phyloP scores from a whole-genome alignment of 2,113 vertebrate genomes.

The Siphamia tubifer region DNA sequence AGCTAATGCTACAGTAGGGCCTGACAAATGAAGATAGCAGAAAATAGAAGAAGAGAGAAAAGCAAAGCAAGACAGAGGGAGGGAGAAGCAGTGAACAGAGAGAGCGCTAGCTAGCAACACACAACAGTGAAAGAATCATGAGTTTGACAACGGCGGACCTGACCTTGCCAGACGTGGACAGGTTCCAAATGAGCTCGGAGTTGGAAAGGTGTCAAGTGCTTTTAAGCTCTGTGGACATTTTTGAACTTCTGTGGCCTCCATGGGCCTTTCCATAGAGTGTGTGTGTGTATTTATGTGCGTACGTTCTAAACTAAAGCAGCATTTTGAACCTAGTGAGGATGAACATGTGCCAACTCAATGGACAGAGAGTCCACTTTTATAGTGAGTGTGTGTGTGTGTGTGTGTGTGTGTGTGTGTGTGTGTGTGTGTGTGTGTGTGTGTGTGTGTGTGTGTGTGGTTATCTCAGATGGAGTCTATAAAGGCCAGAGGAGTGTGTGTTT shows the following conservation, averaged over 20 bases:
- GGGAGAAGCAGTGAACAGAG: neutral
- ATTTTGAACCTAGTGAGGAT: conserved; percentile 22
- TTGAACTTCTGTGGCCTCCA: conserved; percentile 38
- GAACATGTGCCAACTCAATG: conserved; percentile 7
- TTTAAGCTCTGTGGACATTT: conserved; percentile 56
- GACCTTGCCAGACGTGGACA: conserved; percentile 66
- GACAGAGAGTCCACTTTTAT: neutral
- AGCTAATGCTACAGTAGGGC: conserved; percentile 43
- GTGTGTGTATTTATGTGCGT: neutral
- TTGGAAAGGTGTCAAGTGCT: conserved; percentile 71
- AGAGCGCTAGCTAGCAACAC: conserved; percentile 14
- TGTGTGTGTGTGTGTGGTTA: neutral
- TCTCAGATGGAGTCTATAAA: conserved; percentile 9
- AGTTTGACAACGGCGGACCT: conserved; percentile 60
- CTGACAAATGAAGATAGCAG: conserved; percentile 64
- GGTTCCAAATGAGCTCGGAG: conserved; percentile 61
- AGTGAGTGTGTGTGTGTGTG: neutral
- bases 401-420: no score
- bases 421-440: neutral
- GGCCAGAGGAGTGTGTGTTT: conserved; percentile 32
- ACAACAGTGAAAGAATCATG: conserved; percentile 49
- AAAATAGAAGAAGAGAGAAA: neutral
- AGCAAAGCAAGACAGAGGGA: neutral
- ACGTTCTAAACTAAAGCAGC: neutral
- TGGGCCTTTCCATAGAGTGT: conserved; percentile 21